Percentiles rank a stretch among this genome's conserved stretches.
Evolutionary conservation across 2,113 vertebrate genomes (phyloP).

Genomic region (Acanthochromis polyacanthus): DNA sequence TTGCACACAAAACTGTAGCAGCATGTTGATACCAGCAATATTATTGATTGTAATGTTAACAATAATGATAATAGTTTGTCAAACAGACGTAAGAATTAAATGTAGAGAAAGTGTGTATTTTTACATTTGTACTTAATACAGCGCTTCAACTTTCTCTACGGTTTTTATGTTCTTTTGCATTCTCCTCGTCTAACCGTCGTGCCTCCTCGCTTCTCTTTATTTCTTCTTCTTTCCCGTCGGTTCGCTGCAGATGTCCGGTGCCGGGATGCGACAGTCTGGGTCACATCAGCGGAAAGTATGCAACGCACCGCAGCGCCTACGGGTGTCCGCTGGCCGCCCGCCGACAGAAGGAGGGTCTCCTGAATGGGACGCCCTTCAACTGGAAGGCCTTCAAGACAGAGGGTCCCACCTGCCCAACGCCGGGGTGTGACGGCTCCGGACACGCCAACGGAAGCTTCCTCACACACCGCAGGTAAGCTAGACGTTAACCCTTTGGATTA

Average conservation of each 20-base stretch:
- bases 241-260: constrained; percentile 90
- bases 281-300: constrained; percentile 98
- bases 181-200: constrained; percentile 28
- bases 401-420: constrained; percentile 94
- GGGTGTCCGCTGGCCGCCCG: constrained; percentile 95
- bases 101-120: constrained; percentile 40
- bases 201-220: constrained; percentile 17
- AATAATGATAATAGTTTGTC: not conserved
- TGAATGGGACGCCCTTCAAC: constrained; percentile 93
- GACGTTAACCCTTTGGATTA: too few species aligned
- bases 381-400: constrained; percentile 98
- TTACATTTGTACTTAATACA: constrained; percentile 17
- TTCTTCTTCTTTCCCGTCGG: not conserved
- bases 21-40: constrained; percentile 38
- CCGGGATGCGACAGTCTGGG: constrained; percentile 97
- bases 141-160: constrained; percentile 42
- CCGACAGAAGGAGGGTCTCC: constrained; percentile 94
- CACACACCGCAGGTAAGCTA: constrained; percentile 93
- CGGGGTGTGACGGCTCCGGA: constrained; percentile 95
- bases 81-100: constrained; percentile 20
- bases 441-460: constrained; percentile 98
- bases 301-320: constrained; percentile 97
- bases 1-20: constrained; percentile 62
- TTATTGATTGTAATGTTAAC: constrained; percentile 15
- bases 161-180: not conserved